Evolutionary conservation across 2,888 invertebrate species (phyloP), one percentile per base, ranked within the genome.

Genomic region (Disparrhopalites patrizii): DNA sequence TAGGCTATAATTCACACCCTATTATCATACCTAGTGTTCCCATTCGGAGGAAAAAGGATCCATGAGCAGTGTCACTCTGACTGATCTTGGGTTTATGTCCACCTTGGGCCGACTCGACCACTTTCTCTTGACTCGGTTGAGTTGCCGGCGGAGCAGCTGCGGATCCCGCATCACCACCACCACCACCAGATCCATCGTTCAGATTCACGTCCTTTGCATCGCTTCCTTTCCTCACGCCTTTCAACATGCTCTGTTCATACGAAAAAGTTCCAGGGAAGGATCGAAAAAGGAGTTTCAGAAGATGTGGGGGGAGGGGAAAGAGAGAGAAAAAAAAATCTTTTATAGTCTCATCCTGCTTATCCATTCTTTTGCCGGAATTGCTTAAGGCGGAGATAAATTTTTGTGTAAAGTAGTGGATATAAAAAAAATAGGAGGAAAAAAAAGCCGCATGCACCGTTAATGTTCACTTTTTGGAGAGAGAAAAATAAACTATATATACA

Each of bases 21-120:
- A 33, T 52, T 33, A 28, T 72, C 81, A 83, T 84, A 93, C 93
- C 93, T 76, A 94, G 92, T 74, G 93, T 93, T 76, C 94, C 93
- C 78, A 94, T 91, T 77, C 94, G 84, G 61, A 94, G 84, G 81
- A 93, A 94, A 81, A 94, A 93, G 77, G 93, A 93, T 75, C 93
- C 93, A 80, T 93, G 92, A 78, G 91, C 91, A 77, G 89, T 89
- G 78, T 92, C 91, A 78, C 74, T 73, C 62, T 75, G 75, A 67
- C 73, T 74, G 40, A 72, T 75, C 67, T 75, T 75, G 7, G 75
- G 75, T 68, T 74, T 75, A 47, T 68, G 71, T 38, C 70, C 67
- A 63, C 71, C 70, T 55, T 71, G 73, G 56, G 69, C 72, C 62
- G 68, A 71, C 31, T 33, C 27, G 62, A 66, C 70, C 61, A 66